These are phyloP conservation scores for Grallaria varia DNA, from an alignment of 2,113 vertebrate genomes.

Conservation along the genomic window DNA sequence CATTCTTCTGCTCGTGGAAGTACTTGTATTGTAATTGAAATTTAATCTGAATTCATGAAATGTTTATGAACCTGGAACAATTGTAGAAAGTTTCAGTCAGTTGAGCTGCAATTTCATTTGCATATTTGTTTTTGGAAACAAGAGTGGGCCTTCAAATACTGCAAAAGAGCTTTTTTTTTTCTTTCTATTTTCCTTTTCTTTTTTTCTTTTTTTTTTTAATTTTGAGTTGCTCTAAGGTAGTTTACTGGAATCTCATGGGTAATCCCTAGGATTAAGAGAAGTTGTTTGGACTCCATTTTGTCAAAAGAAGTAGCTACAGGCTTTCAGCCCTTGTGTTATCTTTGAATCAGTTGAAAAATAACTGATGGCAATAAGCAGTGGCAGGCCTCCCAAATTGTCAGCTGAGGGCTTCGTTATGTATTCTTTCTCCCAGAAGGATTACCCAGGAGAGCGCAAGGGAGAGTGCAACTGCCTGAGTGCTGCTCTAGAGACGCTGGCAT, in stretches of 20 bases:
- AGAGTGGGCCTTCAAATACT: background rate
- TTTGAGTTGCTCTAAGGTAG: background rate
- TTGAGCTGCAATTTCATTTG: constrained; percentile 34
- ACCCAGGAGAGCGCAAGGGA: background rate
- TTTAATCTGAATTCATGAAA: constrained; percentile 64
- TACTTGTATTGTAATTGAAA: constrained; percentile 59
- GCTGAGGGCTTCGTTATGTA: constrained; percentile 2
- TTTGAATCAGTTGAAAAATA: constrained; percentile 30
- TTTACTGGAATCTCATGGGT: background rate
- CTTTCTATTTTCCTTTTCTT: background rate
- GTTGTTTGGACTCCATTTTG: background rate
- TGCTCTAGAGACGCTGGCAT: background rate
- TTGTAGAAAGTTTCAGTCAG: constrained; percentile 50
- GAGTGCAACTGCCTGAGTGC: background rate
- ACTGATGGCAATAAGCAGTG: constrained; percentile 13
- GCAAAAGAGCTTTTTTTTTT: background rate
- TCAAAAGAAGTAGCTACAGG: background rate
- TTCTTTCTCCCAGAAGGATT: constrained; percentile 20
- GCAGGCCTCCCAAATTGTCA: constrained; percentile 3
- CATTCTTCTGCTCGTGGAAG: background rate
- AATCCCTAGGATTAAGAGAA: background rate
- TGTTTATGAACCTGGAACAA: constrained; percentile 58
- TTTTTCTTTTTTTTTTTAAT: background rate
- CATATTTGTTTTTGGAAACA: constrained; percentile 30
- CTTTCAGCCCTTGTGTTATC: background rate